A percentile compares a stretch with the other conserved stretches of the same genome.
Evolutionary conservation across 2,888 invertebrate genomes (phyloP).

Genomic region (Calameuta filiformis): DNA sequence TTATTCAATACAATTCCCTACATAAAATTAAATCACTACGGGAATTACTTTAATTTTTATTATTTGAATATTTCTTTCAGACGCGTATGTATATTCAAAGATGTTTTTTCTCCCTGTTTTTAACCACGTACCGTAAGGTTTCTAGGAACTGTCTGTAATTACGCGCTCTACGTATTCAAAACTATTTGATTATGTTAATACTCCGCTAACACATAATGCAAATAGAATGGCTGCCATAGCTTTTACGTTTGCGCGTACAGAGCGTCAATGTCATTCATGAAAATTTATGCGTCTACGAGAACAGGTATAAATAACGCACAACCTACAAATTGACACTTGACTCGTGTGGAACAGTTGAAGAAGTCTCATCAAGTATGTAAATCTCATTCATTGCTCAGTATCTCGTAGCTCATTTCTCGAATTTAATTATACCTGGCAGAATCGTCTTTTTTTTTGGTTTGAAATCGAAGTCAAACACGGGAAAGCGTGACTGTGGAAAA

Average conservation of each 20-base stretch:
- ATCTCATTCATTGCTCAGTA: neutral
- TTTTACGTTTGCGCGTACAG: conserved; percentile 1
- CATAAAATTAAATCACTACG: neutral
- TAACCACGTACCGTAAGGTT: neutral
- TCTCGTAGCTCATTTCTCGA: neutral
- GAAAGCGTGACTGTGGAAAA: neutral
- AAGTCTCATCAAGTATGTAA: neutral
- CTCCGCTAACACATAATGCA: conserved; percentile 26
- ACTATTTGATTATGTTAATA: conserved; percentile 36
- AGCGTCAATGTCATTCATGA: conserved; percentile 8
- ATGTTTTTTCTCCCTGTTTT: neutral
- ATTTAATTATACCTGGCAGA: neutral
- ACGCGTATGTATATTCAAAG: neutral
- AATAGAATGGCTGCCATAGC: conserved; percentile 21
- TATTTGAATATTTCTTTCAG: neutral
- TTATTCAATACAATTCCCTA: neutral
- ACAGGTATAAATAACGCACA: neutral
- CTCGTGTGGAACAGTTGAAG: neutral
- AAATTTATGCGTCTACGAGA: neutral
- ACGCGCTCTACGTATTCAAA: neutral
- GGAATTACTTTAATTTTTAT: neutral
- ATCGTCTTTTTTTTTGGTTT: neutral
- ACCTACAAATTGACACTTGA: neutral
- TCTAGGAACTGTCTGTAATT: neutral
- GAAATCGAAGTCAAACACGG: neutral